These are phyloP conservation scores for Calliopum simillimum DNA, from an alignment of 2,888 invertebrate species.

Conservation along the genomic window DNA sequence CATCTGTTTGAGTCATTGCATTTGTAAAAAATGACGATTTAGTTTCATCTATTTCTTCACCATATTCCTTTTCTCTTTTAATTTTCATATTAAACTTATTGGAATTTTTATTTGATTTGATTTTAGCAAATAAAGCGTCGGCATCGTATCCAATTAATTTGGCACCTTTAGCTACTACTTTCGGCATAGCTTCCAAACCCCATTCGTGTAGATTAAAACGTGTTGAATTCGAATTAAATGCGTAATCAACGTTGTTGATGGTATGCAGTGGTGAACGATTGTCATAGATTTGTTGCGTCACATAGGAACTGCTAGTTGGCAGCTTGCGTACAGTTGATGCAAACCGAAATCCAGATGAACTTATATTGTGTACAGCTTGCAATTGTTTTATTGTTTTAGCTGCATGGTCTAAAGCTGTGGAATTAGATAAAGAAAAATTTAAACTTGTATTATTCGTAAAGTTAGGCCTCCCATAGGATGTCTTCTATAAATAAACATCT, in stretches of 20 bases:
- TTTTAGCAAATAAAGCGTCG: constrained; percentile 37
- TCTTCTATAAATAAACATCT: too few species aligned
- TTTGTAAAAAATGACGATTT: constrained; percentile 44
- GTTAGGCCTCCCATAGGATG: too few species aligned
- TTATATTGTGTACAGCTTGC: not conserved
- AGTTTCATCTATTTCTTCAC: constrained; percentile 37
- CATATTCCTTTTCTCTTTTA: constrained; percentile 27
- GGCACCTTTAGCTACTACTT: constrained; percentile 38
- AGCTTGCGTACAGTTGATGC: constrained; percentile 46
- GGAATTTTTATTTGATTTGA: constrained; percentile 43
- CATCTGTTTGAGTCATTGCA: constrained; percentile 48
- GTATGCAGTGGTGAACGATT: constrained; percentile 49
- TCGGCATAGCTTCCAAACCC: constrained; percentile 45
- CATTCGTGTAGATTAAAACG: constrained; percentile 46
- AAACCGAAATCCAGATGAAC: constrained; percentile 1
- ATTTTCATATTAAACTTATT: constrained; percentile 36
- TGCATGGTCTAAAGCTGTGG: constrained; percentile 3
- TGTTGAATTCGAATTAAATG: constrained; percentile 45
- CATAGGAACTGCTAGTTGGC: constrained; percentile 43
- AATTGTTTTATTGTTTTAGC: constrained; percentile 11
- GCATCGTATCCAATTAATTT: constrained; percentile 44
- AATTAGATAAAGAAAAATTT: not conserved
- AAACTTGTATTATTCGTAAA: too few species aligned
- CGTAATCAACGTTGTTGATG: constrained; percentile 47
- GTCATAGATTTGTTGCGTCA: constrained; percentile 46